Evolutionary conservation across 1,140 invertebrate species (phyloP).

Genomic region (Atta texana): DNA sequence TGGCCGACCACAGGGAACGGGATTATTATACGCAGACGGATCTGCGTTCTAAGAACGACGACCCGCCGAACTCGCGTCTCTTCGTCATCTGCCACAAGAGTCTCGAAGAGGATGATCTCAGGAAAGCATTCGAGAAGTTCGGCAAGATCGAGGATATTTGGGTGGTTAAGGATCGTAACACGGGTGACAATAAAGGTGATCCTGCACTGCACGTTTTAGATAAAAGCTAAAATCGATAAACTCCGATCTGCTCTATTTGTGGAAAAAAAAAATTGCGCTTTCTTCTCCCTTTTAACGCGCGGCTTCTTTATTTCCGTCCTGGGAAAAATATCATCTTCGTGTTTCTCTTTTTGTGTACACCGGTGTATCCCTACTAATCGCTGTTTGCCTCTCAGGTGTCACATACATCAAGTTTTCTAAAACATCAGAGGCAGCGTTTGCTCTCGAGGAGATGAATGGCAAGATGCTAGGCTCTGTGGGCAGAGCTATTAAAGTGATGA

Average conservation of each 20-base stretch:
- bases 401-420: constrained; percentile 95
- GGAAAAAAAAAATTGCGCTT: background rate
- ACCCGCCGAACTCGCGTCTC: constrained; percentile 93
- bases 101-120: constrained; percentile 92
- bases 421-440: constrained; percentile 94
- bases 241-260: background rate
- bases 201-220: background rate
- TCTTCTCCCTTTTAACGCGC: background rate
- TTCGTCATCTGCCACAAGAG: constrained; percentile 95
- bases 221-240: background rate
- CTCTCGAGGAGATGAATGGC: constrained; percentile 95
- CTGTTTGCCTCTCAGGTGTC: constrained; percentile 86
- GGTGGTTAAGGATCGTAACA: constrained; percentile 94
- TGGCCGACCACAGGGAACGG: constrained; percentile 84
- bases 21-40: constrained; percentile 84
- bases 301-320: background rate
- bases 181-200: constrained; percentile 95
- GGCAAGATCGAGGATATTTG: constrained; percentile 95
- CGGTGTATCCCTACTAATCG: background rate
- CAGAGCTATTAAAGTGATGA: constrained; percentile 95
- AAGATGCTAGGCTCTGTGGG: constrained; percentile 91
- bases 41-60: constrained; percentile 88
- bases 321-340: background rate
- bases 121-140: constrained; percentile 92
- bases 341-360: constrained; percentile 2